These are phyloP conservation scores for Sycon ciliatum DNA, from an alignment of 37 sponge, comb jelly and placozoan species.

Conservation along the genomic window DNA sequence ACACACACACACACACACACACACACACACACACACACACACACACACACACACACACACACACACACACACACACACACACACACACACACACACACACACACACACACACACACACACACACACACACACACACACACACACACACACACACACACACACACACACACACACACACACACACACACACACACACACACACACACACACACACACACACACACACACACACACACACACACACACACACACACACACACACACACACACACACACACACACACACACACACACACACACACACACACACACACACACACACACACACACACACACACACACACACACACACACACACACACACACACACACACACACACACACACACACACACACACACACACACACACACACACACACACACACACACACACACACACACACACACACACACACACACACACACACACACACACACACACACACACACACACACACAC, in stretches of 20 bases:
- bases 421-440: background rate
- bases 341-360: conserved; percentile 1
- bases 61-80: conserved; percentile 5
- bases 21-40: conserved; percentile 5
- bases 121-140: conserved; percentile 5
- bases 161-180: background rate
- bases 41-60: conserved; percentile 5
- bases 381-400: conserved; percentile 5
- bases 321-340: background rate
- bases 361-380: background rate
- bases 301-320: conserved; percentile 1
- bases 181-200: background rate
- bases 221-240: conserved; percentile 5
- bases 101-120: conserved; percentile 5
- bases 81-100: conserved; percentile 1
- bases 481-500: conserved; percentile 1
- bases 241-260: background rate
- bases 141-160: background rate
- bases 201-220: conserved; percentile 5
- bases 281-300: conserved; percentile 1
- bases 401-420: background rate
- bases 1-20: background rate
- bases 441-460: conserved; percentile 5
- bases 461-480: conserved; percentile 5
- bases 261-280: background rate